Evolutionary conservation across 2,113 vertebrate species (phyloP), one percentile per base, ranked within the genome.

Genomic region (Psilopsiagon aurifrons): DNA sequence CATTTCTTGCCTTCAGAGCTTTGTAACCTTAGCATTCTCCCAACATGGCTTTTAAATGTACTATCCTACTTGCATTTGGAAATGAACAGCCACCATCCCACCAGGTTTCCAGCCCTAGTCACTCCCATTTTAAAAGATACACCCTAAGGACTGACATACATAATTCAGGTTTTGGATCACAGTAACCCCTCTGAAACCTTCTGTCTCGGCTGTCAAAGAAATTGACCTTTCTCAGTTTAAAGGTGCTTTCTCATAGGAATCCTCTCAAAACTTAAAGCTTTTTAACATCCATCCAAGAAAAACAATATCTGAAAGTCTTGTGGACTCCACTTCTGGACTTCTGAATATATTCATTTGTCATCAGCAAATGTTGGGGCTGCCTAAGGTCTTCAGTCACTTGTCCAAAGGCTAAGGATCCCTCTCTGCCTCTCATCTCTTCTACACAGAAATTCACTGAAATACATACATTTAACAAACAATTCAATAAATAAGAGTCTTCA

Each of bases 181-280:
- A 82, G 76, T 37, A 96, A 93, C 76, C 86, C 55, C 83, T 66
- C 76, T 55, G 90, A 95, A 93, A 96, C 74, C 83, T 86, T 77
- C 88, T 96, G 88, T 92, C 88, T 82, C 52, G 66, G 76, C 90
- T 97, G 92, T 84, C 95, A 96, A 95, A 97, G 55, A 96, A 94
- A 94, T 95, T 95, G 90, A 95, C 95, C 90, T 90, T 92, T 92
- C 83, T 94, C 52, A 71, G 83, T 94, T 96, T 96, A 96, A 94
- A 96, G 94, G 88, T 90, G 86, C 62, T 90, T 71, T 95, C 95
- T 96, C 94, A 84, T 33, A 93, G 92, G 94, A 96, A 92, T 86
- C 77, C 66, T 86, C 88, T 91, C 79, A 88, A 93, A 93, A 95
- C 69, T 57, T 93, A 88, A 76, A 93, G 62, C 52, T 82, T 96